Conservation (phyloP, 2,888 invertebrate genomes). For the Drosophila prostipennis region DNA sequence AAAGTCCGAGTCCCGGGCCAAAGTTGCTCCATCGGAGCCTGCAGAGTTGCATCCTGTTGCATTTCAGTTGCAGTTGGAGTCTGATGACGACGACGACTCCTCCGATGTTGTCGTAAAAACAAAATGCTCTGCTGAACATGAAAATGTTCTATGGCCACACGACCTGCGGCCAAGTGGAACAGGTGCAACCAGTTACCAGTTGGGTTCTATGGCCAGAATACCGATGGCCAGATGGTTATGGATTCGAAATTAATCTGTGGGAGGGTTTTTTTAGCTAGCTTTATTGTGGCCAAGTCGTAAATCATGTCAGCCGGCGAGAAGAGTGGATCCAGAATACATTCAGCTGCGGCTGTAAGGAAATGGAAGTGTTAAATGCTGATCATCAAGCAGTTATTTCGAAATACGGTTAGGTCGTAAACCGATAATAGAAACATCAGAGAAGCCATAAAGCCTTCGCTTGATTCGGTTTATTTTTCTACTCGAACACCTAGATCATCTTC, state of each 20-base stretch:
- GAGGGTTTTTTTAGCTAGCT: slow-evolving; percentile 28
- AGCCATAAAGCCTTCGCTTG: background rate
- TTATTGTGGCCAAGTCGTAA: slow-evolving; percentile 31
- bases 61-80: background rate
- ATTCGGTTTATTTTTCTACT: background rate
- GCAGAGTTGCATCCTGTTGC: slow-evolving; percentile 40
- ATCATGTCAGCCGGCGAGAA: slow-evolving; percentile 27
- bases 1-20: slow-evolving; percentile 2
- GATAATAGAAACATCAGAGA: slow-evolving; percentile 12
- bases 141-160: slow-evolving; percentile 32
- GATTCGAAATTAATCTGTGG: slow-evolving; percentile 44
- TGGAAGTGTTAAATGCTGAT: slow-evolving; percentile 32
- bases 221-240: slow-evolving; percentile 19
- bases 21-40: slow-evolving; percentile 21
- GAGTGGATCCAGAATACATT: slow-evolving; percentile 22
- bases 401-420: slow-evolving; percentile 12
- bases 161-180: slow-evolving; percentile 48
- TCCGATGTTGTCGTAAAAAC: slow-evolving; percentile 47
- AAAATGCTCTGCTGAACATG: slow-evolving; percentile 46
- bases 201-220: slow-evolving; percentile 10
- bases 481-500: background rate
- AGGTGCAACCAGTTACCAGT: slow-evolving; percentile 57
- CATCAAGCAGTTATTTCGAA: slow-evolving; percentile 18
- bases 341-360: slow-evolving; percentile 21
- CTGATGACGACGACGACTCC: slow-evolving; percentile 7